Evolutionary conservation across 2,113 vertebrate species (phyloP), one percentile per base, ranked within the genome.

Genomic region (Amphiprion percula): DNA sequence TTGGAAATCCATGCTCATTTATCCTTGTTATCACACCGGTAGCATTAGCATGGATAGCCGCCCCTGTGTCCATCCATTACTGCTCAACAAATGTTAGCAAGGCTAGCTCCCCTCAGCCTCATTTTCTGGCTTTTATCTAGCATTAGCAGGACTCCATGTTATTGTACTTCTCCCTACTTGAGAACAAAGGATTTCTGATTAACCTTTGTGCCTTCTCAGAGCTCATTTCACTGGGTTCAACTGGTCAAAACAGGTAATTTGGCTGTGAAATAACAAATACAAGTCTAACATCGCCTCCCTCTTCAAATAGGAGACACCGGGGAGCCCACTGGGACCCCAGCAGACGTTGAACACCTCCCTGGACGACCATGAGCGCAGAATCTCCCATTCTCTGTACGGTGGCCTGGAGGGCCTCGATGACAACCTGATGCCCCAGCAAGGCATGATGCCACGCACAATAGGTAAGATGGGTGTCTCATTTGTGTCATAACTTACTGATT

Each of bases 331-430:
- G 0, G 96, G 95, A 67, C 92, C 95, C 1, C 96, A 96, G 73
- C 91, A 96, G 84, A 92, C 94, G 24, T 85, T 96, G 19, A 96
- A 96, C 83, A 93, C 95, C 0, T 89, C 95, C 23, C 85, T 97
- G 91, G 97, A 98, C 0, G 98, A 98, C 12, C 93, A 97, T 39
- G 98, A 99, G 67, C 94, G 98, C 1, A 93, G 98, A 44, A 99
- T 99, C 91, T 99, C 98, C 56, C 98, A 99, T 83, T 98, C 97
- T 0, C 91, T 99, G 10, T 99, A 98, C 0, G 88, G 96, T 0
- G 96, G 96, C 23, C 96, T 98, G 0, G 97, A 99, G 77, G 97
- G 95, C 0, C 94, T 98, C 5, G 96, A 94, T 1, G 97, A 98
- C 68, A 97, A 97, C 0, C 90, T 97, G 93, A 94, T 95, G 17